Conservation (phyloP, 2,113 vertebrate species). For the Anas platyrhynchos region DNA sequence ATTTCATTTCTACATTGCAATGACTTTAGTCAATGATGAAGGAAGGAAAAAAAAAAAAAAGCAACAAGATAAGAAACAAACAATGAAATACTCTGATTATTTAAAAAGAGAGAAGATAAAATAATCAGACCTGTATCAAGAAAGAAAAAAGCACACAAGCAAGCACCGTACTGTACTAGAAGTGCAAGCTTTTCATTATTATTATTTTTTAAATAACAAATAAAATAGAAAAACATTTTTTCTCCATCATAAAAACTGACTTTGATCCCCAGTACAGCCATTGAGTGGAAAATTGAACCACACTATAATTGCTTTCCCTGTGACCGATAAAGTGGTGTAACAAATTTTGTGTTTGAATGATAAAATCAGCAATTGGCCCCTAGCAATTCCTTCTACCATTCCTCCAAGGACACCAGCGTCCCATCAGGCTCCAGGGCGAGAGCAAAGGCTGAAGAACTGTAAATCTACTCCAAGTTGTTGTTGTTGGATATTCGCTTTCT, state of each 20-base stretch:
- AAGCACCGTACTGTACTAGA: slow-evolving; percentile 13
- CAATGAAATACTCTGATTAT: slow-evolving; percentile 53
- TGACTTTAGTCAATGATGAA: slow-evolving; percentile 45
- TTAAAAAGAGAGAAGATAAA: slow-evolving; percentile 67
- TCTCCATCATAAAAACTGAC: slow-evolving; percentile 80
- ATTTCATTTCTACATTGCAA: slow-evolving; percentile 74
- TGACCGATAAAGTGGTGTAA: slow-evolving; percentile 90
- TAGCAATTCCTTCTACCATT: slow-evolving; percentile 85
- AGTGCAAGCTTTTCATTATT: slow-evolving; percentile 46
- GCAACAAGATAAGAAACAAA: background rate
- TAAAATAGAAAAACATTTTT: slow-evolving; percentile 78
- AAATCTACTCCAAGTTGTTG: slow-evolving; percentile 81
- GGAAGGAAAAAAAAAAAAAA: background rate
- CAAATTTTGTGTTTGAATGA: slow-evolving; percentile 93
- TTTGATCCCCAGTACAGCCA: slow-evolving; percentile 89
- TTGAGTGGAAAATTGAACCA: slow-evolving; percentile 91
- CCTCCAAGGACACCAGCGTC: slow-evolving; percentile 87
- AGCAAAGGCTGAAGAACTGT: slow-evolving; percentile 78
- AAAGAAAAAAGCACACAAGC: background rate
- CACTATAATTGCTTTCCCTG: slow-evolving; percentile 90
- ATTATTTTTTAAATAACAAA: slow-evolving; percentile 82
- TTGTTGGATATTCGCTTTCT: slow-evolving; percentile 36
- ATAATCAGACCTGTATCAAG: slow-evolving; percentile 62
- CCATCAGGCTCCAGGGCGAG: slow-evolving; percentile 83
- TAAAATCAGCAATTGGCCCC: slow-evolving; percentile 88